phyloP scores from a whole-genome alignment of 2,888 invertebrate genomes.

The Scaptomyza cyrtandrae region DNA sequence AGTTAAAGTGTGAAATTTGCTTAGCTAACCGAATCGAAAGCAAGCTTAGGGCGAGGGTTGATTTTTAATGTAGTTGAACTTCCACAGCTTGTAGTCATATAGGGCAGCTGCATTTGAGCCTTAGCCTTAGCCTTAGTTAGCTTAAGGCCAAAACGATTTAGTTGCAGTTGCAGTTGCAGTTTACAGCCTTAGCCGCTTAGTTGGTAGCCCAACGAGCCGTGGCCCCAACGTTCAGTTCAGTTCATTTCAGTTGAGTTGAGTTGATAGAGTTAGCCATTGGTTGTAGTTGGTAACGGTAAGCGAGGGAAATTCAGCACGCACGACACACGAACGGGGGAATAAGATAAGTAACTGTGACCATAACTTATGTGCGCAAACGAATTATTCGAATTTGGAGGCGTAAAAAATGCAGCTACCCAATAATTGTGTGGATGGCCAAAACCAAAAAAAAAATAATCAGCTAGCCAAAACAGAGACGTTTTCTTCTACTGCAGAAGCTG shows the following conservation, averaged over 20 bases:
- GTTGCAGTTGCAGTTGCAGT: constrained; percentile 23
- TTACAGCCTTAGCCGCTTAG: constrained; percentile 55
- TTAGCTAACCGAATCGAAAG: constrained; percentile 28
- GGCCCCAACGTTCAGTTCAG: constrained; percentile 31
- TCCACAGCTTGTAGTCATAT: constrained; percentile 12
- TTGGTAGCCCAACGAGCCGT: constrained; percentile 75
- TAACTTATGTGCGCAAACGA: constrained; percentile 75
- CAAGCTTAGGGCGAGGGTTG: constrained; percentile 15
- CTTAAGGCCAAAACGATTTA: constrained; percentile 18
- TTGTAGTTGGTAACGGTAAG: constrained; percentile 63
- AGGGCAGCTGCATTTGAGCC: constrained; percentile 43
- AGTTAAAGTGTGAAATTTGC: constrained; percentile 70
- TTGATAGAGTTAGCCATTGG: too few relatives aligned
- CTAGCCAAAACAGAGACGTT: constrained; percentile 21
- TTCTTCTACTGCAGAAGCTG: constrained; percentile 77
- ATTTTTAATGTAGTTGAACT: constrained; percentile 22
- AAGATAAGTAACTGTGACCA: constrained; percentile 75
- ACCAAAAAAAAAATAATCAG: constrained; percentile 36
- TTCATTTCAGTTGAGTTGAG: too few relatives aligned
- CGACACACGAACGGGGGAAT: constrained; percentile 55
- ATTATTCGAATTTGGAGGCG: constrained; percentile 80
- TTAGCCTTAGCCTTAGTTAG: constrained; percentile 23
- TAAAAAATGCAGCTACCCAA: constrained; percentile 76
- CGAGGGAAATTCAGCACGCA: constrained; percentile 75
- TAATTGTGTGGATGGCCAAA: constrained; percentile 55